phyloP scores from a whole-genome alignment of 2,888 invertebrate genomes.

The Drepanosiphum platanoidis region DNA sequence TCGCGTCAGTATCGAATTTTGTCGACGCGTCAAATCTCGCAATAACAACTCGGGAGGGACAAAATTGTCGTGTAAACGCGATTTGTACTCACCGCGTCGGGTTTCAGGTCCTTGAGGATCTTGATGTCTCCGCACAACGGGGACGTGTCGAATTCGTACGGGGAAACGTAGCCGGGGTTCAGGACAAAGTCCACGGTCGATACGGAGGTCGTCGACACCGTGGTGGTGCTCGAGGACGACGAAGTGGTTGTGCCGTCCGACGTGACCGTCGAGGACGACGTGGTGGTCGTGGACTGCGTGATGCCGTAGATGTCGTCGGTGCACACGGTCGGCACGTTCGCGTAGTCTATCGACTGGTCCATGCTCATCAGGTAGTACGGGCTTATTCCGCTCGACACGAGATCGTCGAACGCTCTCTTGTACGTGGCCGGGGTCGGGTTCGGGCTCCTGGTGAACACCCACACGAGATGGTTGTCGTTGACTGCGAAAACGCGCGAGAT shows the following conservation, averaged over 20 bases:
- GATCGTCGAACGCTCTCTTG: neutral
- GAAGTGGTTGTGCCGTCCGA: fast-evolving
- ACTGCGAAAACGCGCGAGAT: neutral
- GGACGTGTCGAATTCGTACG: neutral
- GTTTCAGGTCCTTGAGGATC: neutral
- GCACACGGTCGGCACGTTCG: fast-evolving
- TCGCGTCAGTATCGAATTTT: neutral
- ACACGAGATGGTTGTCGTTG: neutral
- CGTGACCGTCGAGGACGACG: neutral
- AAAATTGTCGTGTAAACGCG: too few relatives aligned
- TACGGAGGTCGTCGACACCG: neutral
- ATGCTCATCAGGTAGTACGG: neutral
- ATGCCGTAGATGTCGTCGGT: neutral
- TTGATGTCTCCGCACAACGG: neutral
- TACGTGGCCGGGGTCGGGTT: neutral
- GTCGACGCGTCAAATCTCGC: neutral
- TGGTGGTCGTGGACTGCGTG: neutral
- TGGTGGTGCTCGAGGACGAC: neutral
- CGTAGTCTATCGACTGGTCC: neutral
- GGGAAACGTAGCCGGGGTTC: neutral
- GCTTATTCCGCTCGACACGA: neutral
- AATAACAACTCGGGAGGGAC: neutral
- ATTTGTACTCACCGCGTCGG: neutral
- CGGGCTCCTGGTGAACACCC: neutral
- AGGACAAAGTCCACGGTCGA: neutral